Conservation (phyloP, 2,888 invertebrate species). For the Bursaphelenchus okinawaensis region DNA sequence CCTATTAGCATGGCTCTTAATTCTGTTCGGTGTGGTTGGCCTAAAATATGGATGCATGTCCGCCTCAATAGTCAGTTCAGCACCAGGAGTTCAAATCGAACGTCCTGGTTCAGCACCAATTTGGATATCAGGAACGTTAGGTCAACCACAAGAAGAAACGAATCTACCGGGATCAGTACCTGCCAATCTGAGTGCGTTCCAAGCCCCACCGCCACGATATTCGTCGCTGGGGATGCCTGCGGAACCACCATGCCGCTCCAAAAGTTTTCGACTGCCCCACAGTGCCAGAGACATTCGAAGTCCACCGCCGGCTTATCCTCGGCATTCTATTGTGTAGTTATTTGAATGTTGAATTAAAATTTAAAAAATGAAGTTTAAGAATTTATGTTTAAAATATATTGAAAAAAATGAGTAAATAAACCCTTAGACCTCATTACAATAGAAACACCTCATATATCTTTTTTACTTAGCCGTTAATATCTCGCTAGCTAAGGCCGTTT, state of each 20-base stretch:
- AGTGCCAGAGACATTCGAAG: neutral
- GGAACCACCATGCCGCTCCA: neutral
- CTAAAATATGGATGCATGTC: slow-evolving; percentile 16
- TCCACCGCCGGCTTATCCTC: neutral
- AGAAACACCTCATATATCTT: too few relatives aligned
- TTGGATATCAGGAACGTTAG: slow-evolving; percentile 2
- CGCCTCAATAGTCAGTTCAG: neutral
- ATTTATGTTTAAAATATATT: too few relatives aligned
- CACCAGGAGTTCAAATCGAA: neutral
- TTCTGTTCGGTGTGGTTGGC: slow-evolving; percentile 23
- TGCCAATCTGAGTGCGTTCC: slow-evolving; percentile 6
- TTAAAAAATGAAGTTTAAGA: too few relatives aligned
- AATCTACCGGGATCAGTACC: slow-evolving; percentile 4
- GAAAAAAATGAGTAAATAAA: too few relatives aligned
- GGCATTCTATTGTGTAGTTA: neutral
- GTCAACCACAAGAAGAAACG: neutral
- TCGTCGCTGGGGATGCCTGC: slow-evolving; percentile 15
- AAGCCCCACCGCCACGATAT: slow-evolving; percentile 26
- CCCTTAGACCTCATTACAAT: too few relatives aligned
- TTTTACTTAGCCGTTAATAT: too few relatives aligned
- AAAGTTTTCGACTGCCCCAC: neutral
- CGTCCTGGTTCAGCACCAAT: slow-evolving; percentile 3
- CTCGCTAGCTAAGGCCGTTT: too few relatives aligned
- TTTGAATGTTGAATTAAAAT: too few relatives aligned
- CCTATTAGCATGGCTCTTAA: slow-evolving; percentile 21